These are phyloP conservation scores for Sicus ferrugineus DNA, from an alignment of 2,888 invertebrate genomes.

Conservation along the genomic window DNA sequence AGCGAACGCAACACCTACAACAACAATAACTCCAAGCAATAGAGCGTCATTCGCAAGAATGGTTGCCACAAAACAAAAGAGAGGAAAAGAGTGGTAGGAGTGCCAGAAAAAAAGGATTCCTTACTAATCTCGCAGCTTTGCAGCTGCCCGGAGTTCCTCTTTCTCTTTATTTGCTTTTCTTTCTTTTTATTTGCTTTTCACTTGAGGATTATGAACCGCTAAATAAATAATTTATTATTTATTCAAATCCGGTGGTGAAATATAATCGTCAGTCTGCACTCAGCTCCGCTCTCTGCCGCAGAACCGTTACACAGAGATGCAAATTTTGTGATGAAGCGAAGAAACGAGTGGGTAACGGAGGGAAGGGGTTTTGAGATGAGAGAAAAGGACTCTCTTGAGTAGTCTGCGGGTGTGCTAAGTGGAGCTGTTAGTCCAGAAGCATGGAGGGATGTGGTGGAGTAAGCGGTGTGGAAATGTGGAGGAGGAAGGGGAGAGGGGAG, in stretches of 20 bases:
- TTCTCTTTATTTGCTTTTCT: neutral
- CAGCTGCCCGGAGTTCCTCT: slow-evolving; percentile 13
- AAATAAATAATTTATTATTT: slow-evolving; percentile 57
- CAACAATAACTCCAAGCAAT: slow-evolving; percentile 44
- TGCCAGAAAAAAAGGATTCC: slow-evolving; percentile 12
- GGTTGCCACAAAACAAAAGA: slow-evolving; percentile 22
- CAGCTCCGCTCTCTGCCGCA: slow-evolving; percentile 9
- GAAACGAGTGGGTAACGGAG: too few species aligned
- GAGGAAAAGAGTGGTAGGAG: neutral
- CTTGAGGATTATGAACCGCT: slow-evolving; percentile 29
- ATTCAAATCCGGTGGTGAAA: slow-evolving; percentile 52
- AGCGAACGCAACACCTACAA: slow-evolving; percentile 14
- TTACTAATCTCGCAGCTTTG: slow-evolving; percentile 23
- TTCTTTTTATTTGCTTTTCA: neutral
- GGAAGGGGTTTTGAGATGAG: too few species aligned
- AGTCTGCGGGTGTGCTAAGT: too few species aligned
- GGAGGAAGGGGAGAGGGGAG: too few species aligned
- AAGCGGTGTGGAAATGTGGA: too few species aligned
- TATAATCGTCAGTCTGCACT: slow-evolving; percentile 49
- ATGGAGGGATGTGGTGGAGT: too few species aligned
- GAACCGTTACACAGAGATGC: neutral
- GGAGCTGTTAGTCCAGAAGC: too few species aligned
- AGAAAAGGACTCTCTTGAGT: too few species aligned
- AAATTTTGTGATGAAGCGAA: too few species aligned
- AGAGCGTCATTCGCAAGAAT: slow-evolving; percentile 55